Evolutionary conservation across 2,888 invertebrate species (phyloP), one percentile per base, ranked within the genome.

Genomic region (Platycheirus albimanus): DNA sequence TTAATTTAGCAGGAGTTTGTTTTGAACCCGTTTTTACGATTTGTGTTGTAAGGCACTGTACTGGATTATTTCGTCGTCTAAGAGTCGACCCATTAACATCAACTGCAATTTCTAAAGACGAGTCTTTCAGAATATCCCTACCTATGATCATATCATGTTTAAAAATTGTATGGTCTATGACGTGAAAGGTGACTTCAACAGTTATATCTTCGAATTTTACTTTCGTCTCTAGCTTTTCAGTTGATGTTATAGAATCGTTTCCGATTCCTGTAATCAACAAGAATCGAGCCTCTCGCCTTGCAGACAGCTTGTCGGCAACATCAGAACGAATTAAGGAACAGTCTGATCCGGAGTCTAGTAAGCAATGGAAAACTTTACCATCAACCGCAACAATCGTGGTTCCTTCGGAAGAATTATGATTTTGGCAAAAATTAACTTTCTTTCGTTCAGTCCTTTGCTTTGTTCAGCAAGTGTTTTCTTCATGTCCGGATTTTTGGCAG

Each of bases 261-360:
- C 64, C 64, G 13, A 64, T 64, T 49, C 64, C 64, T 36, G 15
- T 5, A 47, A 47, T 19, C 2, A 33, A 6, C 3, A 58, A 15
- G 10, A 43, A 58, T 15, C 43, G 58, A 11, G 43, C 58, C 5
- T 38, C 41, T 28, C 43, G 52, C 41, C 30, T 63, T 51, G 43
- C 15, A 11, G 51, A 52, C 28, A 72, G 5, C 13, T 52, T 51
- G 38, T 72, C 63, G 17, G 72, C 72, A 52, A 52, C 20, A 52
- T 72, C 72, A 10, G 72, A 72, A 7, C 72, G 54, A 3, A 72
- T 72, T 1, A 72, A 20, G 0, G 49, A 75, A 19, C 56, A 64
- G 24, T 64, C 66, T 43, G 66, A 75, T 8, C 75, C 58, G 7
- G 54, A 66, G 47, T 56, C 54, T 10, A 20, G 24, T 10, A 77